Conservation (phyloP, 2,113 vertebrate genomes). For the Periophthalmus modestus region DNA sequence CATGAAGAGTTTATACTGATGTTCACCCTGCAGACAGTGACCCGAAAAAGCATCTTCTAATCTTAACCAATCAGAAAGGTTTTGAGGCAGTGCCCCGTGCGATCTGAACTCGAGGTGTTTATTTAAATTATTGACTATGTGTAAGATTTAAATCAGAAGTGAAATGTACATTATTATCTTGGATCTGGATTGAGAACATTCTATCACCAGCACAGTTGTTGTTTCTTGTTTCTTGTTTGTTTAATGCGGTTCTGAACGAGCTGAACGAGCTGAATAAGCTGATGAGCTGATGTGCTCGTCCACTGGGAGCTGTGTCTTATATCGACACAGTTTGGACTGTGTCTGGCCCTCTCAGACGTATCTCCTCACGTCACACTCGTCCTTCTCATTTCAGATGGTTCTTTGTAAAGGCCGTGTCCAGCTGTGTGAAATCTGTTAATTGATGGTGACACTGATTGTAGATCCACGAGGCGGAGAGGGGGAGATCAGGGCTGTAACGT, state of each 20-base stretch:
- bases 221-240: not conserved
- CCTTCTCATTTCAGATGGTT: conserved; percentile 36
- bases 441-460: conserved; percentile 53
- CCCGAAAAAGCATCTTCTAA: conserved; percentile 19
- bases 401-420: conserved; percentile 43
- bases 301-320: not conserved
- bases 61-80: conserved; percentile 30
- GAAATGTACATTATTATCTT: no score
- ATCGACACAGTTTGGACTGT: conserved; percentile 11
- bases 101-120: not conserved
- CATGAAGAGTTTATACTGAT: conserved; percentile 25
- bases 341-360: conserved; percentile 1
- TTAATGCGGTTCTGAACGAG: not conserved
- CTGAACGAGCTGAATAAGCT: no score
- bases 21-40: conserved; percentile 12
- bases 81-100: conserved; percentile 28
- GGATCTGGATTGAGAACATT: no score
- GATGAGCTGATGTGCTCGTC: not conserved
- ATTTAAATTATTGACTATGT: not conserved
- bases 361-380: no score
- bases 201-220: no score
- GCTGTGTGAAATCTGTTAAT: conserved; percentile 54
- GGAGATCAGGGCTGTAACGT: conserved; percentile 12
- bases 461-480: not conserved
- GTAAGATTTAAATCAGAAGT: no score